Conservation (phyloP, 2,888 invertebrate species). For the Leptopilina drosophilae region DNA sequence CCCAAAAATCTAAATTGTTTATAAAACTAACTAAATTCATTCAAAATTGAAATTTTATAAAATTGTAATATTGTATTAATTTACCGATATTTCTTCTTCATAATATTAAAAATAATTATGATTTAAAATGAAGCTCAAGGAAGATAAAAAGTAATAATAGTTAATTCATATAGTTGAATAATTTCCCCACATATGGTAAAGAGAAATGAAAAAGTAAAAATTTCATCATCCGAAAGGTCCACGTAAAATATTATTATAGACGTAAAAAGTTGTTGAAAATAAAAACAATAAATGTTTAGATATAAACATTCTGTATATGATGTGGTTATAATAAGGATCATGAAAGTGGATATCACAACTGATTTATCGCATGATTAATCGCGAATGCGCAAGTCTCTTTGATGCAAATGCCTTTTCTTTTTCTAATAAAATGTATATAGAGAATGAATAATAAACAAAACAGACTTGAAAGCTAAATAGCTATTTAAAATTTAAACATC, state of each 20-base stretch:
- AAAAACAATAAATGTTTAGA: neutral
- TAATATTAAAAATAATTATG: too few relatives aligned
- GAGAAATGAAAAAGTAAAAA: too few relatives aligned
- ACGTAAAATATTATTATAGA: neutral
- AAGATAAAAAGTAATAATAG: too few relatives aligned
- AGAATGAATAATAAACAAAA: constrained; percentile 19
- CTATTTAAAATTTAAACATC: constrained; percentile 24
- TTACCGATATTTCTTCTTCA: too few relatives aligned
- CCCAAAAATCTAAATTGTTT: too few relatives aligned
- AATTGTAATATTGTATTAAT: too few relatives aligned
- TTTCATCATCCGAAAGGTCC: too few relatives aligned
- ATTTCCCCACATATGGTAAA: neutral
- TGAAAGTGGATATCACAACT: constrained; percentile 11
- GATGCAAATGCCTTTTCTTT: neutral
- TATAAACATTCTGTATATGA: neutral
- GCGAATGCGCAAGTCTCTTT: constrained; percentile 20
- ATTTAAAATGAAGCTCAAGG: too few relatives aligned
- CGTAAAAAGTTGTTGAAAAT: neutral
- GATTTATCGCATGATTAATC: constrained; percentile 22
- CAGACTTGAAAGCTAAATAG: constrained; percentile 5
- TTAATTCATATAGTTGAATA: too few relatives aligned
- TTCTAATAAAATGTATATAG: neutral
- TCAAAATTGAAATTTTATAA: too few relatives aligned
- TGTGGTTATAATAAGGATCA: neutral
- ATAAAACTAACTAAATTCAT: too few relatives aligned